Conservation (phyloP, 1,140 invertebrate genomes). For the Drosophila nigrodunni region DNA sequence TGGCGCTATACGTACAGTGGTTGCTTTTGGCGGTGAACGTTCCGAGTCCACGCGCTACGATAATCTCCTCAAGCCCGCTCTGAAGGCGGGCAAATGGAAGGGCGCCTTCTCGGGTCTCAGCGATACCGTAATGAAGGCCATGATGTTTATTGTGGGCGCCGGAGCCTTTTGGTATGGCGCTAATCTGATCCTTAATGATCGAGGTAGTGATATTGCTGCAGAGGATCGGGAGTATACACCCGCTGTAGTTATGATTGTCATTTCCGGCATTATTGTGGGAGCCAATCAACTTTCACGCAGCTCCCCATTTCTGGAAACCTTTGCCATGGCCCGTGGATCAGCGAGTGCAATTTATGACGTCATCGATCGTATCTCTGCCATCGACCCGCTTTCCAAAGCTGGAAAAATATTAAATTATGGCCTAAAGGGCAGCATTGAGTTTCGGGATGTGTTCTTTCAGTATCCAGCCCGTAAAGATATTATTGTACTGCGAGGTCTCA, state of each 20-base stretch:
- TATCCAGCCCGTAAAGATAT: constrained; percentile 93
- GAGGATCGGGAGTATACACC: constrained; percentile 88
- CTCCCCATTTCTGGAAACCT: constrained; percentile 90
- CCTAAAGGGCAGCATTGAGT: constrained; percentile 89
- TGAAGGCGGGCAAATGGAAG: constrained; percentile 88
- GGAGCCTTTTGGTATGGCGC: constrained; percentile 95
- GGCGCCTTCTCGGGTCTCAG: constrained; percentile 91
- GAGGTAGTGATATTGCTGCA: constrained; percentile 50
- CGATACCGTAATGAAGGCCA: constrained; percentile 91
- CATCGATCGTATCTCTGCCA: constrained; percentile 90
- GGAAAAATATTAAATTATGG: constrained; percentile 87
- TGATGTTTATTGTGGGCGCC: constrained; percentile 92
- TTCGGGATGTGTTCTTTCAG: constrained; percentile 91
- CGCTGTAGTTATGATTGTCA: constrained; percentile 90
- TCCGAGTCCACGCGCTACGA: constrained; percentile 90
- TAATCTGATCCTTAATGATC: constrained; percentile 87
- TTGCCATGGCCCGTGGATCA: constrained; percentile 91
- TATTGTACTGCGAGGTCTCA: constrained; percentile 87
- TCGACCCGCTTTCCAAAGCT: constrained; percentile 88
- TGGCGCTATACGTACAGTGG: constrained; percentile 90
- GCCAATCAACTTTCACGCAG: constrained; percentile 92
- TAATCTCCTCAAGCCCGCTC: constrained; percentile 83
- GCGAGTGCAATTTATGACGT: constrained; percentile 91
- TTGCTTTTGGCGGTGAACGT: constrained; percentile 92
- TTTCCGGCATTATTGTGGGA: constrained; percentile 91